Evolutionary conservation across 2,113 vertebrate genomes (phyloP), one percentile per base, ranked within the genome.

Genomic region (Planiliza haematocheilus): DNA sequence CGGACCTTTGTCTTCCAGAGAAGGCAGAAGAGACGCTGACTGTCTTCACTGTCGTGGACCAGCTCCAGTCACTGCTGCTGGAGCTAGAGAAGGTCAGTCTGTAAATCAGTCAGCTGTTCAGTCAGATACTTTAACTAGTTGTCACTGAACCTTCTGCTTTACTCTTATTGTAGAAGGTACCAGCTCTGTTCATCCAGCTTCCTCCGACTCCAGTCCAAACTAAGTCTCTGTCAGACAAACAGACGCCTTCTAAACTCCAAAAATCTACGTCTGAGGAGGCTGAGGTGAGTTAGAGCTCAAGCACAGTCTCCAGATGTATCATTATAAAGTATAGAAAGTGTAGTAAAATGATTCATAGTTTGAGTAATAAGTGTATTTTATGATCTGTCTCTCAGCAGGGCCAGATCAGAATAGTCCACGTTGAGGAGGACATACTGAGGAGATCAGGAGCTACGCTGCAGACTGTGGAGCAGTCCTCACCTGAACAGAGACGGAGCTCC

Each of bases 81-180:
- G 91, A 94, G 20, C 81, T 98, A 74, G 96, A 97, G 88, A 93
- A 95, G 86, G 91, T 95, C 24, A 20, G 86, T 55, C 8, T 3
- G 1, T 59, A 14, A 38, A 1, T 9, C 0, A 10, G 0, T 13
- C 21, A 16, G 0, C 0, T 18, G 38, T 12, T 11, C 14, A 16
- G 12, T 11, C 7, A 39, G 38, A 1, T 0, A 4, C 2, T 38
- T 16, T 2, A 24, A 1, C 2, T 7, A 12, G 1, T 18, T 4
- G 34, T n/a, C 0, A 1, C 34, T 30, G 4, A 85, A 30, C 7
- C 1, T 2, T 53, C 7, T 30, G 4, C 60, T 55, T 30, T 17
- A 0, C n/a, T 73, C 1, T 61, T 17, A 12, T 57, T 70, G 14
- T 6, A 92, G 89, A 91, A 89, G 8, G 74, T 90, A 2, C 86